Percentiles rank a stretch among this genome's conserved stretches.
phyloP scores from a whole-genome alignment of 2,888 invertebrate genomes.

The Stomorhina lunata region DNA sequence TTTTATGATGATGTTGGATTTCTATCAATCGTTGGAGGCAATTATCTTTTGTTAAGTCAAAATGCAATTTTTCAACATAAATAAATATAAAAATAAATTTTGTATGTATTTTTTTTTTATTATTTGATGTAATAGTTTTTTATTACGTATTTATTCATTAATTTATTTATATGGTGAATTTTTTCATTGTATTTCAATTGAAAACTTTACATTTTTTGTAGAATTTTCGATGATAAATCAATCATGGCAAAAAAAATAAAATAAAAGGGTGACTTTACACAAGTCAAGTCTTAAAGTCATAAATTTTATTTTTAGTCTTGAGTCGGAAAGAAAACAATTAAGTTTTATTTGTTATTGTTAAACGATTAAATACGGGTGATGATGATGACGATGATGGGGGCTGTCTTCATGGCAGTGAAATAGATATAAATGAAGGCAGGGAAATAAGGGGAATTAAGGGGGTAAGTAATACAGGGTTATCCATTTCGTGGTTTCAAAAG shows the following conservation, averaged over 20 bases:
- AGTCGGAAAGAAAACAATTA: not conserved
- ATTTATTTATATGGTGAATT: not conserved
- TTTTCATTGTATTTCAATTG: conserved; percentile 29
- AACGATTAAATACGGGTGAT: not conserved
- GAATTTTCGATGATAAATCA: conserved; percentile 41
- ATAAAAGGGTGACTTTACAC: not conserved
- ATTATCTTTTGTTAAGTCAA: not conserved
- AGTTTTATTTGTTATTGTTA: not conserved
- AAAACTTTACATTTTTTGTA: not conserved
- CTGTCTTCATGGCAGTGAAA: not conserved
- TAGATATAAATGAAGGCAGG: not conserved
- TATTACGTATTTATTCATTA: not conserved
- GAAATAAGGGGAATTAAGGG: not conserved
- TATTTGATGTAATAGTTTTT: not conserved
- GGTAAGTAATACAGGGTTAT: too few relatives aligned
- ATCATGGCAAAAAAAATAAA: conserved; percentile 14
- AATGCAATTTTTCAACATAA: conserved; percentile 25
- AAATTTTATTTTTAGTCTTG: not conserved
- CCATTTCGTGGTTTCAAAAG: too few relatives aligned
- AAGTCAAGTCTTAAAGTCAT: not conserved
- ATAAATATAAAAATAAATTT: conserved; percentile 2
- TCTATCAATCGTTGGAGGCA: not conserved
- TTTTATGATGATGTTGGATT: not conserved
- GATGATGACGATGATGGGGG: not conserved
- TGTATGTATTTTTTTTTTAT: conserved; percentile 9